Percentiles rank a stretch among this genome's conserved stretches.
Evolutionary conservation across 2,113 vertebrate species (phyloP).

Genomic region (Pangasianodon gigas): DNA sequence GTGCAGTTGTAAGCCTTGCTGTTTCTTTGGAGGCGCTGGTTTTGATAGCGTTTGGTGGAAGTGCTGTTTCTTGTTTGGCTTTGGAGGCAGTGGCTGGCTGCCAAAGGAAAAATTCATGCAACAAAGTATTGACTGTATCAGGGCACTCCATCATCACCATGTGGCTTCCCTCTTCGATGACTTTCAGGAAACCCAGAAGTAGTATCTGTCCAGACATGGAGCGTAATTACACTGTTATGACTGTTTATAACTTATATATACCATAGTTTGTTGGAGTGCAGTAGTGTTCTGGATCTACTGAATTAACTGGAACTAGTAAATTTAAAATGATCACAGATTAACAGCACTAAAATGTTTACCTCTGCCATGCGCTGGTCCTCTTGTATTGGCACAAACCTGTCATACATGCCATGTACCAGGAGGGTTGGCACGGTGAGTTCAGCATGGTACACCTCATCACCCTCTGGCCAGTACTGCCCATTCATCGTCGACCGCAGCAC

Average conservation of each 20-base stretch:
- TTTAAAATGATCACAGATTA: not conserved
- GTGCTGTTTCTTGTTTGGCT: slow-evolving; percentile 43
- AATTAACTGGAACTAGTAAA: not conserved
- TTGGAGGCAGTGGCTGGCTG: slow-evolving; percentile 81
- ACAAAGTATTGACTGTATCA: slow-evolving; percentile 92
- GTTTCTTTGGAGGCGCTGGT: slow-evolving; percentile 26
- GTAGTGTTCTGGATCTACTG: not conserved
- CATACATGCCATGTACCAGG: slow-evolving; percentile 93
- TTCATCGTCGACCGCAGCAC: slow-evolving; percentile 97
- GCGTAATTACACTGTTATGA: not conserved
- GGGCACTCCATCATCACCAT: slow-evolving; percentile 99
- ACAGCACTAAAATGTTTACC: slow-evolving; percentile 68
- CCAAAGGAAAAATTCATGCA: slow-evolving; percentile 97
- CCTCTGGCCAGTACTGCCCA: slow-evolving; percentile 97
- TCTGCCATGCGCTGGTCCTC: slow-evolving; percentile 97
- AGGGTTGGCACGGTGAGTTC: slow-evolving; percentile 92
- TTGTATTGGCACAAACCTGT: slow-evolving; percentile 92
- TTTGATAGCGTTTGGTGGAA: slow-evolving; percentile 29
- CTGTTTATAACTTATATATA: not conserved
- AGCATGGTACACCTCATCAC: slow-evolving; percentile 93
- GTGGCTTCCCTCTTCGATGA: slow-evolving; percentile 96
- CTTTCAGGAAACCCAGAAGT: slow-evolving; percentile 91
- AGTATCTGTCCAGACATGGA: slow-evolving; percentile 79
- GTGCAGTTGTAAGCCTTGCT: slow-evolving; percentile 6
- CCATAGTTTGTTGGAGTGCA: not conserved